phyloP scores from a whole-genome alignment of 2,888 invertebrate genomes.

The Cerastoderma edule region DNA sequence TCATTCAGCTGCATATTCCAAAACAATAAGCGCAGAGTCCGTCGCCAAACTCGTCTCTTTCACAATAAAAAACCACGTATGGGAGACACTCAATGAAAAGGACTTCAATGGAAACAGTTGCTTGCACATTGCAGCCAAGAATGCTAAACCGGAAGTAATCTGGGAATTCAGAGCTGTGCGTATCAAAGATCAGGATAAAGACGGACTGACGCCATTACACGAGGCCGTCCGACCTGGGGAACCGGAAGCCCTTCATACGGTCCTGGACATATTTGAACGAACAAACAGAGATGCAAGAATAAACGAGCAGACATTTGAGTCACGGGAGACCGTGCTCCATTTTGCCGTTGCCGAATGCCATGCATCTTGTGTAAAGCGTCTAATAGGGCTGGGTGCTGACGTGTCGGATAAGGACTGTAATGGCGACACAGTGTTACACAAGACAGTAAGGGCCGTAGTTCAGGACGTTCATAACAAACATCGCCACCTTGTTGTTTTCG shows the following conservation, averaged over 20 bases:
- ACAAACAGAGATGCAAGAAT: slow-evolving; percentile 70
- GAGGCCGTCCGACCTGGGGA: slow-evolving; percentile 65
- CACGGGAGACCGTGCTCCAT: slow-evolving; percentile 64
- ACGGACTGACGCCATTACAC: slow-evolving; percentile 71
- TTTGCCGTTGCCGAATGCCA: slow-evolving; percentile 66
- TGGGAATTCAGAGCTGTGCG: slow-evolving; percentile 72
- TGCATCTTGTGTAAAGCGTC: slow-evolving; percentile 56
- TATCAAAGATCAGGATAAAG: slow-evolving; percentile 66
- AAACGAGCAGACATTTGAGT: slow-evolving; percentile 64
- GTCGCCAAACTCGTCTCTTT: slow-evolving; percentile 71
- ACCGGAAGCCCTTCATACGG: slow-evolving; percentile 65
- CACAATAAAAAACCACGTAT: slow-evolving; percentile 77
- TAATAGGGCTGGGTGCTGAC: slow-evolving; percentile 74
- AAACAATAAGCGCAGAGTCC: slow-evolving; percentile 57
- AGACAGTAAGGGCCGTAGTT: slow-evolving; percentile 63
- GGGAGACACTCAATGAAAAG: slow-evolving; percentile 76
- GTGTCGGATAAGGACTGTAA: slow-evolving; percentile 63
- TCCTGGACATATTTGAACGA: slow-evolving; percentile 72
- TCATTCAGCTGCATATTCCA: slow-evolving; percentile 71
- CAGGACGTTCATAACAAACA: slow-evolving; percentile 51
- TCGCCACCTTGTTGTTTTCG: slow-evolving; percentile 65
- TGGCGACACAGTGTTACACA: slow-evolving; percentile 77
- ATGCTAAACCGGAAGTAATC: slow-evolving; percentile 67
- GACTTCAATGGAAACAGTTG: slow-evolving; percentile 78
- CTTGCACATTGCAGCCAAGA: slow-evolving; percentile 77